A percentile compares a stretch with the other conserved stretches of the same genome.
These are phyloP conservation scores for Clarias pachynema DNA, from an alignment of 2,797 vertebrate genomes.

Conservation along the genomic window DNA sequence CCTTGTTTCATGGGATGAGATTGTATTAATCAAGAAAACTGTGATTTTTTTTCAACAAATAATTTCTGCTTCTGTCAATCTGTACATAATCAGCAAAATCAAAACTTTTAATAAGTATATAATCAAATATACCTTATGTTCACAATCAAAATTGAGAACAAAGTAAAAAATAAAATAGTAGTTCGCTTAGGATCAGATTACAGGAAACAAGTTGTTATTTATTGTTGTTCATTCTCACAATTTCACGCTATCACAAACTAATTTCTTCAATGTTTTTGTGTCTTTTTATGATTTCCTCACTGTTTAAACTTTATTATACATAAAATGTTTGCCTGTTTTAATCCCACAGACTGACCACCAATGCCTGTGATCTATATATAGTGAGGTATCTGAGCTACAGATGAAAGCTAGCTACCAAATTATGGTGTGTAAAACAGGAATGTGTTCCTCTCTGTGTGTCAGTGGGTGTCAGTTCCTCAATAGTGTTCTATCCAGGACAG, in stretches of 20 bases:
- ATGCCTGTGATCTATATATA: slow-evolving; percentile 8
- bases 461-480: slow-evolving; percentile 17
- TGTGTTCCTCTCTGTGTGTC: slow-evolving; percentile 2
- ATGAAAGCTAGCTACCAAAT: slow-evolving; percentile 15
- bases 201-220: neutral
- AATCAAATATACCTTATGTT: neutral
- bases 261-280: neutral
- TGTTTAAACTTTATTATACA: neutral
- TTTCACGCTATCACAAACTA: neutral
- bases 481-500: slow-evolving; percentile 9
- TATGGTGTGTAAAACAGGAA: neutral
- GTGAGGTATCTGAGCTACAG: neutral
- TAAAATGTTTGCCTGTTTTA: neutral
- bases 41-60: slow-evolving; percentile 23
- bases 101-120: too few species aligned
- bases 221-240: neutral
- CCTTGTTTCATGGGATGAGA: slow-evolving; percentile 6
- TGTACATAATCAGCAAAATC: neutral
- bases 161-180: neutral
- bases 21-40: slow-evolving; percentile 15
- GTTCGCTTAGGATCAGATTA: neutral
- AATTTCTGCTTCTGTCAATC: neutral
- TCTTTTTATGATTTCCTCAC: neutral
- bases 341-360: slow-evolving; percentile 11
- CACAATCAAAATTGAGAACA: neutral